Evolutionary conservation across 2,797 vertebrate species (phyloP).

Genomic region (Rhabdophis nuchalis): DNA sequence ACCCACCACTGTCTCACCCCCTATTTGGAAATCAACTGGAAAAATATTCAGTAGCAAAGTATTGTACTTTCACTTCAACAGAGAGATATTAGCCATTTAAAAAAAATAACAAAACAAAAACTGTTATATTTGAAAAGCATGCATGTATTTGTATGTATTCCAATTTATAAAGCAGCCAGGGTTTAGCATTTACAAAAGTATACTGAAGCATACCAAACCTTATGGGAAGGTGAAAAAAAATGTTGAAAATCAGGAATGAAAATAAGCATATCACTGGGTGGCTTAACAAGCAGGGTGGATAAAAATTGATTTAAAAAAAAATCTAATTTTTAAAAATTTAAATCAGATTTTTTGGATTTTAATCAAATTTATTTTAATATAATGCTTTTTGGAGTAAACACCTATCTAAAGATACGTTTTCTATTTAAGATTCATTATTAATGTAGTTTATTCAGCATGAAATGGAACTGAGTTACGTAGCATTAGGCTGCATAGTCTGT

Average conservation of each 20-base stretch:
- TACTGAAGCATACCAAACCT: background rate
- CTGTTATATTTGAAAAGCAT: background rate
- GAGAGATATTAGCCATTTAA: rapidly evolving
- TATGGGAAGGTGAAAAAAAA: background rate
- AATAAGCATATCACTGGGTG: background rate
- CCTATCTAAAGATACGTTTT: no score
- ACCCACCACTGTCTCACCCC: rapidly evolving
- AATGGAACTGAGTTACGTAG: no score
- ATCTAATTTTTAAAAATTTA: no score
- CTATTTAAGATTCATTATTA: no score
- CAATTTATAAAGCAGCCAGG: background rate
- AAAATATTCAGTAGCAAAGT: background rate
- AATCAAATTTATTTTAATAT: no score
- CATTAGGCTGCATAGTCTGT: no score
- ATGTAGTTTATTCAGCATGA: no score
- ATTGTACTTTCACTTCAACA: background rate
- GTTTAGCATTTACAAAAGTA: background rate
- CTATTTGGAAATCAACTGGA: background rate
- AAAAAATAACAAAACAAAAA: background rate
- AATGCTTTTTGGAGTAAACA: no score
- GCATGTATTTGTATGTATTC: rapidly evolving
- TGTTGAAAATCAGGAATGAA: background rate
- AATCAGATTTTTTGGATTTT: no score
- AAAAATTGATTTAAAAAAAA: no score
- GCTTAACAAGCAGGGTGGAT: background rate